Percentiles rank a stretch among this genome's conserved stretches.
Evolutionary conservation across 2,113 vertebrate genomes (phyloP).

Genomic region (Elgaria multicarinata): DNA sequence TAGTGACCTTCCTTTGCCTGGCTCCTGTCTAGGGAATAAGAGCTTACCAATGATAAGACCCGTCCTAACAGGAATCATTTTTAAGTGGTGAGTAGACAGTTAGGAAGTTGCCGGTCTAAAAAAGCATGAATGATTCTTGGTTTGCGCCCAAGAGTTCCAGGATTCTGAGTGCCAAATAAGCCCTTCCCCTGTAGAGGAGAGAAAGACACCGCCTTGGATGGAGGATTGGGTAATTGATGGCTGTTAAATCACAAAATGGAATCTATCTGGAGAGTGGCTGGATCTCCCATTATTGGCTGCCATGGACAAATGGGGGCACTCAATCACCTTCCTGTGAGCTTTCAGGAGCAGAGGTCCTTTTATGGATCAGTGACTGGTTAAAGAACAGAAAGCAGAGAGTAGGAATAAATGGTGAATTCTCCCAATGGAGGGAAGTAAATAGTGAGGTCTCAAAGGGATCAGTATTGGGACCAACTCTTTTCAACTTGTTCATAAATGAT

Average conservation of each 20-base stretch:
- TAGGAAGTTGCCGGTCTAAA: background rate
- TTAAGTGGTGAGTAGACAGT: constrained; percentile 51
- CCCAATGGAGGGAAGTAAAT: no score
- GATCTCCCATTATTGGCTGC: background rate
- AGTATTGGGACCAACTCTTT: no score
- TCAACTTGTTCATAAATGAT: no score
- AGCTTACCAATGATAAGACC: constrained; percentile 8
- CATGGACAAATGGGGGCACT: background rate
- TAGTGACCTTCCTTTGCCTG: constrained; percentile 67
- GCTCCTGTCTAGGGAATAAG: constrained; percentile 65
- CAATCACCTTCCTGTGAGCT: background rate
- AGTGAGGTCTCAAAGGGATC: no score
- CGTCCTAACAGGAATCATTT: constrained; percentile 52
- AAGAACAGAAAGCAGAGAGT: no score
- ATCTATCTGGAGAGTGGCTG: background rate
- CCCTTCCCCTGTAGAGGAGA: background rate
- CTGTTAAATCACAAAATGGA: background rate
- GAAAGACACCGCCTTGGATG: background rate
- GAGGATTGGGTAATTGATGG: background rate
- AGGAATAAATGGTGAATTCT: no score
- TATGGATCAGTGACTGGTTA: no score
- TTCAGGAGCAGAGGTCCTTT: no score
- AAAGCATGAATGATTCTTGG: background rate
- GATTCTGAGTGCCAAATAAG: background rate
- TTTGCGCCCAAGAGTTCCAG: background rate